Evolutionary conservation across 2,888 invertebrate species (phyloP), one percentile per base, ranked within the genome.

Genomic region (Leptothorax acervorum): DNA sequence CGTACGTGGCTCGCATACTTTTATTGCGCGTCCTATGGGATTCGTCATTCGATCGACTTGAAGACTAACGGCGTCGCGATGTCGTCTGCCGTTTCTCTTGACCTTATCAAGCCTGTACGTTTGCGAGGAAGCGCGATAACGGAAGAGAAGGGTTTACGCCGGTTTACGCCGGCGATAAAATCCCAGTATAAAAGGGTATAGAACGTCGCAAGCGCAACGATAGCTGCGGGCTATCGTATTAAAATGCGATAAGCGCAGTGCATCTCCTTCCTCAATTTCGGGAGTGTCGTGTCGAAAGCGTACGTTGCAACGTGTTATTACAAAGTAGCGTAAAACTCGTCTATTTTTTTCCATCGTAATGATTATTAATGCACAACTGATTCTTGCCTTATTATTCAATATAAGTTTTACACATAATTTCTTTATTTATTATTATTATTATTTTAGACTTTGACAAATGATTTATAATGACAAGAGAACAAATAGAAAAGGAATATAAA

Each of bases 51-150:
- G 62, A 74, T 70, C 79, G 79, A 42, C 60, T 48, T n/a, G 31
- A 57, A 65, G 66, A 84, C 60, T 82, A 82, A 87, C 53, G 81
- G 62, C 88, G 86, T 66, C 85, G 53, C 73, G 65, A 45, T 74
- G 85, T 78, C 87, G 84, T 74, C 81, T 55, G 51, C n/a, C 31
- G 45, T 84, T 75, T 66, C 70, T 82, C 73, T 82, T 48, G 53
- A 45, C 48, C 63, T 91, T 91, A 91, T 90, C 90, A 86, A 84
- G 78, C 57, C 74, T 53, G 62, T 82, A 75, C 86, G 84, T 86
- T 90, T 89, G 87, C 85, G 75, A 74, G 82, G 82, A 66, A 75
- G 63, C 48, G 71, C 76, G 91, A 86, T 84, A 87, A 87, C 79
- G 31, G 68, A 63, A 63, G 73, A 87, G 82, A 65, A 51, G 53